These are phyloP conservation scores for Enteromius treurensis DNA, from an alignment of 2,797 vertebrate species.

Conservation along the genomic window DNA sequence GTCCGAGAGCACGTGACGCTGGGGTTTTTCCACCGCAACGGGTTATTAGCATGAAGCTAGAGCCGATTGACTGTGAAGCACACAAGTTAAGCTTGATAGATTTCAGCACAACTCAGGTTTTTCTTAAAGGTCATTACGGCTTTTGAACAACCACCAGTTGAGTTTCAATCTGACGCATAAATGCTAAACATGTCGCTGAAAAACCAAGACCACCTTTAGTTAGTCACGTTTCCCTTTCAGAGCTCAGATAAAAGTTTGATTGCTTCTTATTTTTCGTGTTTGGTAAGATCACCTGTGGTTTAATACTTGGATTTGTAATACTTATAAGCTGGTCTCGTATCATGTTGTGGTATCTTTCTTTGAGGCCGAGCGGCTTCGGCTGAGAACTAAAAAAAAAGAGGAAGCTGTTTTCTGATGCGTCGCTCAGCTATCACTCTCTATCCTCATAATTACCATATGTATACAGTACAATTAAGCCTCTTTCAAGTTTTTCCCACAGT, in stretches of 20 bases:
- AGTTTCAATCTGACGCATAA: conserved; percentile 63
- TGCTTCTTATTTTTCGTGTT: neutral
- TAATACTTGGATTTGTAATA: neutral
- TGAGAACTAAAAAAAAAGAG: conserved; percentile 7
- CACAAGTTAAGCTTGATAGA: conserved; percentile 64
- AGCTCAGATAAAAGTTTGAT: neutral
- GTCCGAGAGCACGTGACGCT: conserved; percentile 54
- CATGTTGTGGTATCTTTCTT: neutral
- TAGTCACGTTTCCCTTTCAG: neutral
- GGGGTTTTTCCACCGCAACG: conserved; percentile 68
- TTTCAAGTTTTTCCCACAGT: conserved; percentile 37
- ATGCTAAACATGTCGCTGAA: neutral
- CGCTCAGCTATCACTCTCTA: conserved; percentile 22
- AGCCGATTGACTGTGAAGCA: conserved; percentile 65
- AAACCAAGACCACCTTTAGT: conserved; percentile 10
- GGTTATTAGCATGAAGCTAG: conserved; percentile 67
- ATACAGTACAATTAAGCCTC: conserved; percentile 47
- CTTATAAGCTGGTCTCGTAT: neutral
- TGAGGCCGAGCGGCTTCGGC: neutral
- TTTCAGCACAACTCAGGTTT: conserved; percentile 61
- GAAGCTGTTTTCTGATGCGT: conserved; percentile 2
- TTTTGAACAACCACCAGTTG: conserved; percentile 62
- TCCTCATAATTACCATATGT: conserved; percentile 45
- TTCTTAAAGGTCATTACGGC: conserved; percentile 74
- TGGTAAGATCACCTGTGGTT: neutral